A percentile compares a stretch with the other conserved stretches of the same genome.
Evolutionary conservation across 2,888 invertebrate genomes (phyloP).

Genomic region (Acleris emargana): DNA sequence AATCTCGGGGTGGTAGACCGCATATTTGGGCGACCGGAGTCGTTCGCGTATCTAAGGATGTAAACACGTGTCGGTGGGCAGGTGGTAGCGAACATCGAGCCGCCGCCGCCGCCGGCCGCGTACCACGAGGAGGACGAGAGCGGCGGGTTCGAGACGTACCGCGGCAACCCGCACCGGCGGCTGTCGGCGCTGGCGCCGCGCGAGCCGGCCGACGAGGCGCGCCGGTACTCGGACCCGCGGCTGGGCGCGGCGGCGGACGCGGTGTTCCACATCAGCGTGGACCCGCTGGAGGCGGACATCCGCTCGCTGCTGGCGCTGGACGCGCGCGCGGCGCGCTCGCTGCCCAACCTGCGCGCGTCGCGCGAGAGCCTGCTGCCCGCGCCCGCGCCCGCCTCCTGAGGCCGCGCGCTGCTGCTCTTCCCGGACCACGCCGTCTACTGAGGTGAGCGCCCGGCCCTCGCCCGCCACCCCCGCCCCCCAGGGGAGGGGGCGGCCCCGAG

Average conservation of each 20-base stretch:
- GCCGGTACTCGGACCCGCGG: slow-evolving; percentile 54
- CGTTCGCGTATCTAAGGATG: too few species aligned
- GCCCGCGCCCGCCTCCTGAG: slow-evolving; percentile 52
- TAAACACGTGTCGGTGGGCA: slow-evolving; percentile 39
- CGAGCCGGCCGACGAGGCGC: slow-evolving; percentile 40
- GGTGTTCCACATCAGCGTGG: slow-evolving; percentile 78
- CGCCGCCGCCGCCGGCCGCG: slow-evolving; percentile 64
- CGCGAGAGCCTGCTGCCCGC: slow-evolving; percentile 62
- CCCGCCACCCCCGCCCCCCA: too few species aligned
- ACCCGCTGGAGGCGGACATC: slow-evolving; percentile 76
- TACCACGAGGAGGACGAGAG: slow-evolving; percentile 81
- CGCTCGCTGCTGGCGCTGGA: slow-evolving; percentile 74
- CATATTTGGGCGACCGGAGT: too few species aligned
- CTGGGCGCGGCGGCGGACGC: slow-evolving; percentile 43
- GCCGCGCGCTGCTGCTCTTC: slow-evolving; percentile 56
- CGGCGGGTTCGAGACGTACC: slow-evolving; percentile 78
- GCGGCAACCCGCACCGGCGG: slow-evolving; percentile 69
- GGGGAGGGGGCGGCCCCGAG: too few species aligned
- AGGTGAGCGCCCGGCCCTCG: neutral
- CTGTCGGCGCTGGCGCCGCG: slow-evolving; percentile 53
- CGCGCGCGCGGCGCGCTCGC: slow-evolving; percentile 80
- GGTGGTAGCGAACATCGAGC: slow-evolving; percentile 87
- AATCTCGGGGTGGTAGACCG: too few species aligned
- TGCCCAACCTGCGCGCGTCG: slow-evolving; percentile 87
- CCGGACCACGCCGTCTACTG: slow-evolving; percentile 75